These are phyloP conservation scores for Phaethon lepturus DNA, from an alignment of 2,113 vertebrate genomes.

Conservation along the genomic window DNA sequence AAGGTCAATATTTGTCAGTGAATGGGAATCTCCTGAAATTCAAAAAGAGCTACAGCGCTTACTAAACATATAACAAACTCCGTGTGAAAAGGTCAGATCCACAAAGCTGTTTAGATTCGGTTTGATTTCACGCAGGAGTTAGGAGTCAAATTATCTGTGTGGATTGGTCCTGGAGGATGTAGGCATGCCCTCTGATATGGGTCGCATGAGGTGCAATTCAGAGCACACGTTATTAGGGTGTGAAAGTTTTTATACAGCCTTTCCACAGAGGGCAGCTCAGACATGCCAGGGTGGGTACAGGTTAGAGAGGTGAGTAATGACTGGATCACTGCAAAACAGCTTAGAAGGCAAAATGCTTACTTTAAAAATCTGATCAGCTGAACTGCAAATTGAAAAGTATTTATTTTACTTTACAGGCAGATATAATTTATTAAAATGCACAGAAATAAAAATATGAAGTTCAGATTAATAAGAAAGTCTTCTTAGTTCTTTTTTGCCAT, in stretches of 20 bases:
- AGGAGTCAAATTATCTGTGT: neutral
- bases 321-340: neutral
- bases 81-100: neutral
- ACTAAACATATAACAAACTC: neutral
- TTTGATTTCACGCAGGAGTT: neutral
- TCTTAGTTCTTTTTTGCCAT: neutral
- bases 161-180: neutral
- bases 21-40: neutral
- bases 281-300: rapidly evolving
- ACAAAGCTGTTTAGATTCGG: neutral
- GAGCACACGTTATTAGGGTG: neutral
- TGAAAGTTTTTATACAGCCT: neutral
- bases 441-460: neutral
- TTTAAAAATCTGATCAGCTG: neutral
- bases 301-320: neutral
- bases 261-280: neutral
- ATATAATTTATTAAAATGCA: neutral
- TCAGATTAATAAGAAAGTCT: neutral
- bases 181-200: neutral
- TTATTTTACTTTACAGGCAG: neutral
- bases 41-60: neutral
- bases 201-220: neutral
- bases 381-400: neutral
- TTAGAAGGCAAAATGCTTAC: neutral
- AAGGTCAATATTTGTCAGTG: neutral